Evolutionary conservation across 2,888 invertebrate species (phyloP), one percentile per base, ranked within the genome.

Genomic region (Habroteleia sp.): DNA sequence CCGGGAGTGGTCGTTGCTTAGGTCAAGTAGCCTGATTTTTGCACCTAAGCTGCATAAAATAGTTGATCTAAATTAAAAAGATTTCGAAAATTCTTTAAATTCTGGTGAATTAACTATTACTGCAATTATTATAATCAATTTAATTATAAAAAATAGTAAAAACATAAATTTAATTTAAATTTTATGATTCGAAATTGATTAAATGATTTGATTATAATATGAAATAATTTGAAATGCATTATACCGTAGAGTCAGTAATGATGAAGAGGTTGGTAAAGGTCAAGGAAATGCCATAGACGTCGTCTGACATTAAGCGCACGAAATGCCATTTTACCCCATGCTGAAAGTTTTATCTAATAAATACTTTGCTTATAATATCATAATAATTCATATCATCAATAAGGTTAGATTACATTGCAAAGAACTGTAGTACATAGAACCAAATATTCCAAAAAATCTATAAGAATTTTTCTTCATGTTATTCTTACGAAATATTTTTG

Each of bases 291-390:
- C 79, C 86, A 74, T 62, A 54, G 76, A 52, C 58, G 69, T 31
- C 37, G 68, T 46, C 72, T 86, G 85, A 85, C 85, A 86, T 85
- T 86, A 84, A 79, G 46, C 56, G 52, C 68, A 77, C 79, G 79
- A 85, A 86, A 86, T 86, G 81, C 79, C 85, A 83, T 65, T 56
- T 76, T 76, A 42, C 78, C 42, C 65, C 33, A 68, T 42, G 71
- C 46, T 63, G 20, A 37, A 71, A 60, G 16, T 68, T 50, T 48
- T 39, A 52, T 65, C 39, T n/a, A 7, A 10, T 39, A 33, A 50
- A 48, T 50, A 44, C 41, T 50, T 39, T 31, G 50, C 41, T 39
- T 23, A 10, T 29, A 48, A 60, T 48, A 37, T 58, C 27, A 33
- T 58, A 58, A 58, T 58, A 58, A 46, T 46, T 44, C 33, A 42